Evolutionary conservation across 2,113 vertebrate genomes (phyloP), one percentile per base, ranked within the genome.

Genomic region (Colinus virginianus): DNA sequence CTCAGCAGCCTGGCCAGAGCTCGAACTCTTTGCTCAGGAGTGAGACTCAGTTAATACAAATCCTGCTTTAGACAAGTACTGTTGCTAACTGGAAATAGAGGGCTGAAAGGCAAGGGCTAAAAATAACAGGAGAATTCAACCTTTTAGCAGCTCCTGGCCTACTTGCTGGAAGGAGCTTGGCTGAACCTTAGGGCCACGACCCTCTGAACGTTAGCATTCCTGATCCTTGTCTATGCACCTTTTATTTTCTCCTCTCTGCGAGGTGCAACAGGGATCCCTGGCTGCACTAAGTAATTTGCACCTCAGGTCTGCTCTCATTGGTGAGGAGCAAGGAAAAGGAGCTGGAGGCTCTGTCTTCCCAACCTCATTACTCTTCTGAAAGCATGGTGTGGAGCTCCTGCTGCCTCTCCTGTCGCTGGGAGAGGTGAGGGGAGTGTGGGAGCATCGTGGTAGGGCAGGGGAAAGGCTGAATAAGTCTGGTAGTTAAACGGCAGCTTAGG

Each of bases 121-220:
- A 91, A 86, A 77, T 36, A 77, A 66, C 38, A 42, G 77, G 38
- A 23, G 74, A 94, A 94, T 80, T 59, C 77, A 88, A 51, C 46
- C 72, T 84, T 91, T 88, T 56, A 90, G 72, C 68, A 78, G 32
- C 38, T 80, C 51, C 71, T 94, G 78, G 23, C 61, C 68, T 88
- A 7, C 9, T 77, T 80, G 63, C n/a, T 85, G 9, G 13, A 53
- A 49, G 66, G 87, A 64, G 20, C 59, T 91, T 64, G 62, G 38
- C 34, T 10, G 4, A n/a, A 23, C 62, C 70, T 68, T 38, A 56
- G 46, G 8, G 77, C 42, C 48, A 11, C 19, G n/a, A 1, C 13
- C 8, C 69, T 38, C 19, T 34, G 22, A 30, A 32, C 20, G 6
- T 34, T 25, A 58, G 28, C n/a, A 7, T 70, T 43, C 49, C 46